A percentile compares a stretch with the other conserved stretches of the same genome.
Evolutionary conservation across 2,113 vertebrate species (phyloP).

Genomic region (Orcinus orca): DNA sequence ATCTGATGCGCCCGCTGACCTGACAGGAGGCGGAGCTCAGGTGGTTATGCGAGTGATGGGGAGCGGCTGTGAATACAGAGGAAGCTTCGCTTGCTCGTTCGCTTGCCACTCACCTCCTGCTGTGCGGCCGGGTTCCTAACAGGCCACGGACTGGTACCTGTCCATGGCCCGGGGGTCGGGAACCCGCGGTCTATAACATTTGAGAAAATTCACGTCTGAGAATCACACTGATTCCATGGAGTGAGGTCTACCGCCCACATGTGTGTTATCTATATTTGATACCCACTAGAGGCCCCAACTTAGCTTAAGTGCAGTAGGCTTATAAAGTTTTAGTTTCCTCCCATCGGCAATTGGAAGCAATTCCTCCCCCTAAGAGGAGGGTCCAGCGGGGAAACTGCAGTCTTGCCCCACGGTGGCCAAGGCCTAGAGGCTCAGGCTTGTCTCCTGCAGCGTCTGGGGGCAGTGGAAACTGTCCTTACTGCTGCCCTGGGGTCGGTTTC

Average conservation of each 20-base stretch:
- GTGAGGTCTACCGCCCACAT: not conserved
- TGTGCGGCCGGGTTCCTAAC: too few species aligned
- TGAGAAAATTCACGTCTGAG: not conserved
- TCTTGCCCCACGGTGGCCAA: too few species aligned
- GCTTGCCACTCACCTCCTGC: too few species aligned
- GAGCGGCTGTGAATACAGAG: too few species aligned
- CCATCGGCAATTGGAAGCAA: not conserved
- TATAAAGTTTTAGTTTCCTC: not conserved
- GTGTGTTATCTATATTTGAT: not conserved
- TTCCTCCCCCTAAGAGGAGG: not conserved
- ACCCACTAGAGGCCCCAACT: not conserved
- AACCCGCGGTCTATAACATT: too few species aligned
- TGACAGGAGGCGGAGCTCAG: too few species aligned
- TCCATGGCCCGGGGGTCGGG: too few species aligned
- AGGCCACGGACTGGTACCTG: too few species aligned
- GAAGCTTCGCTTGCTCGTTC: too few species aligned
- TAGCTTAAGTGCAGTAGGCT: not conserved
- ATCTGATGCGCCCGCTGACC: fast-evolving
- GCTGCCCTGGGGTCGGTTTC: not conserved
- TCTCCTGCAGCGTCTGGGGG: fast-evolving
- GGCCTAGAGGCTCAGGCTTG: not conserved
- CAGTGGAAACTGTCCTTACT: fast-evolving
- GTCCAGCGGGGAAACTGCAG: fast-evolving
- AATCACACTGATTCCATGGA: not conserved
- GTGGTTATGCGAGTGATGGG: too few species aligned